phyloP scores from a whole-genome alignment of 2,888 invertebrate genomes.

The Cataglyphis albicans region DNA sequence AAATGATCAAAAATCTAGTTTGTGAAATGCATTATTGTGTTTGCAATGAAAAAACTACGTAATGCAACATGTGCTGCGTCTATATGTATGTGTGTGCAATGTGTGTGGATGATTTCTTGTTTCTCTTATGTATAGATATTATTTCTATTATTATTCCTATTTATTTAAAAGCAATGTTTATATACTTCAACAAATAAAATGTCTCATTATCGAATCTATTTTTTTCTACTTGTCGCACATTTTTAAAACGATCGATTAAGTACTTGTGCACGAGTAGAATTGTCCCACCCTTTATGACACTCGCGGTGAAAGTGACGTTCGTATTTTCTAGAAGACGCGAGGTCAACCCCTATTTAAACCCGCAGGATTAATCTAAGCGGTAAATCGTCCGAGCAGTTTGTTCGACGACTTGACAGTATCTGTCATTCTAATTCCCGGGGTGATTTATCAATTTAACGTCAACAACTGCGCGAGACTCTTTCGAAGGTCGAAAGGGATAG shows the following conservation, averaged over 20 bases:
- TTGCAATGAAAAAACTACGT: neutral
- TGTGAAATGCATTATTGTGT: neutral
- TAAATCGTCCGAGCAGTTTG: constrained; percentile 60
- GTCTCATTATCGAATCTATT: neutral
- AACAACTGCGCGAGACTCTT: constrained; percentile 38
- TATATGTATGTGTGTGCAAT: no score
- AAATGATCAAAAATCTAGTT: neutral
- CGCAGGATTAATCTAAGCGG: constrained; percentile 48
- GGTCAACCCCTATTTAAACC: constrained; percentile 29
- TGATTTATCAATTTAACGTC: constrained; percentile 64
- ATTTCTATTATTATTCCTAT: neutral
- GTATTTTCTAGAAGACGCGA: constrained; percentile 4
- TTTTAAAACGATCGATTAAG: neutral
- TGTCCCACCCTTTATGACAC: neutral
- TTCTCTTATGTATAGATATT: neutral
- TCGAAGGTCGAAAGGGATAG: constrained; percentile 31
- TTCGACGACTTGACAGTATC: constrained; percentile 60
- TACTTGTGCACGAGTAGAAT: neutral
- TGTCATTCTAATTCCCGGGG: constrained; percentile 61
- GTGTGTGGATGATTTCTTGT: neutral
- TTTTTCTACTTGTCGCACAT: neutral
- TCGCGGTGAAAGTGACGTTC: neutral
- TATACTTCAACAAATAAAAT: neutral
- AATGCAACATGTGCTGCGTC: neutral
- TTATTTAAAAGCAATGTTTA: neutral